These are phyloP conservation scores for Acanthiza pusilla DNA, from an alignment of 2,797 vertebrate genomes.

Conservation along the genomic window DNA sequence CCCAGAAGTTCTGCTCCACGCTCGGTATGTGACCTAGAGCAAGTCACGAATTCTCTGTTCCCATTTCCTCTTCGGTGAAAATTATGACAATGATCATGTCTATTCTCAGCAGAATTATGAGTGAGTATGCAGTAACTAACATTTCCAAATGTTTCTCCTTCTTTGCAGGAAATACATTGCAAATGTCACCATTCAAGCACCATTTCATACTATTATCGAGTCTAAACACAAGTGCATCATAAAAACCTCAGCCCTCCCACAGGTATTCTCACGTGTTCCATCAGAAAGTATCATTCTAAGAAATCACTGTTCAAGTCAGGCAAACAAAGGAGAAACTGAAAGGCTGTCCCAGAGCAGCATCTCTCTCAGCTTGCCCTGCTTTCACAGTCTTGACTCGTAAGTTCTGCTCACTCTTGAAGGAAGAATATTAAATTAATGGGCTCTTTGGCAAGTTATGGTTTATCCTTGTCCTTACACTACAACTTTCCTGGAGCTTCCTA, in stretches of 20 bases:
- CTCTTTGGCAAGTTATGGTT: neutral
- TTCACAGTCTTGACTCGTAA: neutral
- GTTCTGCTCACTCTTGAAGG: neutral
- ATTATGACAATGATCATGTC: neutral
- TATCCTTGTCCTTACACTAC: neutral
- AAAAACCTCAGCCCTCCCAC: neutral
- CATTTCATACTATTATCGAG: neutral
- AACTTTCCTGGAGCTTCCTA: neutral
- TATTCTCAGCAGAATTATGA: slow-evolving; percentile 13
- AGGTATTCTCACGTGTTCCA: neutral
- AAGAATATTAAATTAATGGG: neutral
- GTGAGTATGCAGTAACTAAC: neutral
- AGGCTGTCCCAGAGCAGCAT: neutral
- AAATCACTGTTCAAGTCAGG: neutral
- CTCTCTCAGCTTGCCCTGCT: neutral
- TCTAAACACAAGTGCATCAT: neutral
- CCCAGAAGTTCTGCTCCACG: neutral
- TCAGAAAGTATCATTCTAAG: neutral
- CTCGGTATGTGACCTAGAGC: slow-evolving; percentile 3
- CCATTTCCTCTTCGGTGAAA: slow-evolving; percentile 31
- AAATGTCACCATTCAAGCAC: neutral
- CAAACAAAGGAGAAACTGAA: neutral
- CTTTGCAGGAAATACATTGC: neutral
- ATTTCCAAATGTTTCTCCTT: neutral
- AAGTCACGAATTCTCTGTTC: slow-evolving; percentile 50